Conservation (phyloP, 2,797 vertebrate species). For the Clamator glandarius region DNA sequence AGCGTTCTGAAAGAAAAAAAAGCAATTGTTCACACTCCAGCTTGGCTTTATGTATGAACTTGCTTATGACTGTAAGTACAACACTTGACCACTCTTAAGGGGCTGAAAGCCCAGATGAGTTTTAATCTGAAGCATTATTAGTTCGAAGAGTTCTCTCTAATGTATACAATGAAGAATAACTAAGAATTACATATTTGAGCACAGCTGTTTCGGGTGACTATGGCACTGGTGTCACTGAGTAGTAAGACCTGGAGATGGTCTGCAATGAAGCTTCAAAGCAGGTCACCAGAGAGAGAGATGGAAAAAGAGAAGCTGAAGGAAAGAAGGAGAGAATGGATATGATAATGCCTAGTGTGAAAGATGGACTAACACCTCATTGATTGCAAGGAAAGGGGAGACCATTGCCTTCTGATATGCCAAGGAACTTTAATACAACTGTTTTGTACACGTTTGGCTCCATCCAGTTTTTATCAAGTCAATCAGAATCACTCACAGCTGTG, state of each 20-base stretch:
- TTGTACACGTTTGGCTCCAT: neutral
- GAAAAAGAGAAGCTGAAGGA: neutral
- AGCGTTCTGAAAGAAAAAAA: neutral
- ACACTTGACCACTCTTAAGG: neutral
- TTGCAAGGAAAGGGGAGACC: neutral
- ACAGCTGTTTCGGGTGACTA: conserved; percentile 1
- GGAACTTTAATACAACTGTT: neutral
- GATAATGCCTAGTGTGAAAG: neutral
- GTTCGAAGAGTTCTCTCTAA: neutral
- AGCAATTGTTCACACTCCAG: neutral
- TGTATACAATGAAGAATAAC: conserved; percentile 5
- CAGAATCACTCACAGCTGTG: neutral
- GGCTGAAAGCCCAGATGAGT: neutral
- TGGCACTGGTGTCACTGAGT: neutral
- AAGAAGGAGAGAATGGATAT: neutral
- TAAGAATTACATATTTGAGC: neutral
- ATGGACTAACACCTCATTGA: neutral
- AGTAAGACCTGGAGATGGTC: neutral
- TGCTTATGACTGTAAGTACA: neutral
- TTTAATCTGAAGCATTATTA: conserved; percentile 26
- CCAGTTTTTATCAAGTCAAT: neutral
- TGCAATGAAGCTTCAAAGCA: neutral
- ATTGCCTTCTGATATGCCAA: neutral
- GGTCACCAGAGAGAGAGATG: neutral
- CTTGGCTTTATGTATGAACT: neutral